A percentile compares a stretch with the other conserved stretches of the same genome.
These are phyloP conservation scores for Anthopleura xanthogrammica DNA, from an alignment of 92 coral and sea anemone species.

Conservation along the genomic window DNA sequence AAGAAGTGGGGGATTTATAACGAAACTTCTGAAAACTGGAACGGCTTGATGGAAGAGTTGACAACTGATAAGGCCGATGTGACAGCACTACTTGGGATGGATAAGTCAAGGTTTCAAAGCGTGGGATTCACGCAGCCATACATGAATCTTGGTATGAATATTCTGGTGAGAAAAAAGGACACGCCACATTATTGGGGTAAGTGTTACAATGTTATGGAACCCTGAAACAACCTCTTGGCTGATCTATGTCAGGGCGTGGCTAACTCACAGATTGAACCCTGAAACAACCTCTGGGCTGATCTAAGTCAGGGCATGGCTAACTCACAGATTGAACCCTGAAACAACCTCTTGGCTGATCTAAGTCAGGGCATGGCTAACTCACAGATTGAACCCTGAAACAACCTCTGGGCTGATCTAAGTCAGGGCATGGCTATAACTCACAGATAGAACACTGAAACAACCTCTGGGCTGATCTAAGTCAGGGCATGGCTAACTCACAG, in stretches of 20 bases:
- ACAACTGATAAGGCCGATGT: conserved; percentile 53
- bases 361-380: too few species aligned
- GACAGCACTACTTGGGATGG: conserved; percentile 47
- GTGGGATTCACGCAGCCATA: conserved; percentile 53
- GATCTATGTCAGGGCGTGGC: not conserved
- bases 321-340: too few species aligned
- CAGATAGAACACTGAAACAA: not conserved
- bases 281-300: too few species aligned
- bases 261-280: too few species aligned
- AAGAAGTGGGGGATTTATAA: conserved; percentile 46
- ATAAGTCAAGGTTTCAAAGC: conserved; percentile 19
- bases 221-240: not conserved
- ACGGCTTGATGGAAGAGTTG: conserved; percentile 48
- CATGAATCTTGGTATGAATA: conserved; percentile 50
- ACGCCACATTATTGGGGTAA: not conserved
- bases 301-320: too few species aligned
- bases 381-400: too few species aligned
- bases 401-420: too few species aligned
- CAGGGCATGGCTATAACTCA: too few species aligned
- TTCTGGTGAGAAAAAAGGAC: conserved; percentile 43
- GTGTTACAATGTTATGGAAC: not conserved
- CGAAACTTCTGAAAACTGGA: conserved; percentile 30
- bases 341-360: too few species aligned
- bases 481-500: too few species aligned
- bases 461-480: not conserved